Evolutionary conservation across 2,113 vertebrate species (phyloP), one percentile per base, ranked within the genome.

Genomic region (Xerus inauris): DNA sequence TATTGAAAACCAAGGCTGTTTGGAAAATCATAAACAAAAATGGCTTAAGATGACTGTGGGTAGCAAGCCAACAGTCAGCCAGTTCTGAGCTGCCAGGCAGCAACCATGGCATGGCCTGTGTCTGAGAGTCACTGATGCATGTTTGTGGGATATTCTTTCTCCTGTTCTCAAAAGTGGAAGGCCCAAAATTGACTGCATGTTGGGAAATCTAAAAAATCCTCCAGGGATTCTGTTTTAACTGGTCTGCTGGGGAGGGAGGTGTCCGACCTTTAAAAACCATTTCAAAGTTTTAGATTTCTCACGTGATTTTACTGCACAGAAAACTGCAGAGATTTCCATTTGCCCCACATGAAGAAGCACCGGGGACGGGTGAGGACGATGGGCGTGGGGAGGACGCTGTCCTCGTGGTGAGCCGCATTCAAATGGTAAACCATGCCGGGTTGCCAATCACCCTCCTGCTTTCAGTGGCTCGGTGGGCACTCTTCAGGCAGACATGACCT

Each of bases 1-100:
- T 59, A 92, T 89, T 79, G 90, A 97, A 98, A 98, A 96, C 54
- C 95, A 89, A 97, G 73, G 92, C 77, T 94, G 93, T 97, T 95
- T 95, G 73, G 67, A 94, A 42, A 42, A 62, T 85, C 64, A 85
- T 32, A 97, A 92, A 89, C 45, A 95, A 95, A 94, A 93, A 95
- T 32, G 81, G 91, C 45, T 89, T 91, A 54, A 5, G 1, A 96
- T 2, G n/a, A 96, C 10, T 42, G 47, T 45, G 30, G 95, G 80
- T 62, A 62, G 93, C 83, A 85, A 59, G 57, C 2, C 7, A 88
- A 75, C 95, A 96, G 93, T 47, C 83, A 96, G 28, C 81, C 26
- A n/a, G 95, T 94, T 85, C 77, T 0, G 2, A 90, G 35, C 32
- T 72, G n/a, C 69, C 12, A 8, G 32, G 91, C 26, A 19, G 62